A percentile compares a stretch with the other conserved stretches of the same genome.
phyloP scores from a whole-genome alignment of 2,797 vertebrate species.

The Gadopsis bispinosus region DNA sequence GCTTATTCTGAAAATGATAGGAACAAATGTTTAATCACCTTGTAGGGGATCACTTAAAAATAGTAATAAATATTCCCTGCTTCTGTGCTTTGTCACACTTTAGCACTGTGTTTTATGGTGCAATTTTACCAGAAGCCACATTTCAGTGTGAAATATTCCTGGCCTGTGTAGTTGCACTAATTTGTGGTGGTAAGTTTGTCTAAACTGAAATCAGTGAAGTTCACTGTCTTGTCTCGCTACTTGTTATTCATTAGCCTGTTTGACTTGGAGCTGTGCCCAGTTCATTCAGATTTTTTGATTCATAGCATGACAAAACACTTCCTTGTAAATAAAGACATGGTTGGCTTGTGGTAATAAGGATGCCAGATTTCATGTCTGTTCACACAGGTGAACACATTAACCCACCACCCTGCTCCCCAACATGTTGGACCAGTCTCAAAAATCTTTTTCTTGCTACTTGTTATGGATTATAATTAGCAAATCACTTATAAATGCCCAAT shows the following conservation, averaged over 20 bases:
- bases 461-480: not conserved
- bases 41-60: not conserved
- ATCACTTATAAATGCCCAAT: not conserved
- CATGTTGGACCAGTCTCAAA: not conserved
- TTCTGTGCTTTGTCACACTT: not conserved
- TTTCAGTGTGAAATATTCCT: slow-evolving; percentile 17
- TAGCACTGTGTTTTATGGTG: not conserved
- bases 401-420: not conserved
- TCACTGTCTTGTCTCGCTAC: slow-evolving; percentile 34
- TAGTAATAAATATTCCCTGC: not conserved
- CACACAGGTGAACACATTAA: slow-evolving; percentile 24
- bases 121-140: not conserved
- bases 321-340: slow-evolving; percentile 68
- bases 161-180: slow-evolving; percentile 7
- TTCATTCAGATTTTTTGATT: slow-evolving; percentile 68
- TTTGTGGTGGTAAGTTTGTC: slow-evolving; percentile 42
- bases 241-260: slow-evolving; percentile 67
- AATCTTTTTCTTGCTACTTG: not conserved
- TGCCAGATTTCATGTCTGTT: slow-evolving; percentile 24
- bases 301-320: slow-evolving; percentile 70
- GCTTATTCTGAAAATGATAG: not conserved
- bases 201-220: slow-evolving; percentile 51
- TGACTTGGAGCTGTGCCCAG: slow-evolving; percentile 72
- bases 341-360: slow-evolving; percentile 36
- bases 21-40: not conserved